These are phyloP conservation scores for Ceratothoa steindachneri DNA, from an alignment of 2,888 invertebrate genomes.

Conservation along the genomic window DNA sequence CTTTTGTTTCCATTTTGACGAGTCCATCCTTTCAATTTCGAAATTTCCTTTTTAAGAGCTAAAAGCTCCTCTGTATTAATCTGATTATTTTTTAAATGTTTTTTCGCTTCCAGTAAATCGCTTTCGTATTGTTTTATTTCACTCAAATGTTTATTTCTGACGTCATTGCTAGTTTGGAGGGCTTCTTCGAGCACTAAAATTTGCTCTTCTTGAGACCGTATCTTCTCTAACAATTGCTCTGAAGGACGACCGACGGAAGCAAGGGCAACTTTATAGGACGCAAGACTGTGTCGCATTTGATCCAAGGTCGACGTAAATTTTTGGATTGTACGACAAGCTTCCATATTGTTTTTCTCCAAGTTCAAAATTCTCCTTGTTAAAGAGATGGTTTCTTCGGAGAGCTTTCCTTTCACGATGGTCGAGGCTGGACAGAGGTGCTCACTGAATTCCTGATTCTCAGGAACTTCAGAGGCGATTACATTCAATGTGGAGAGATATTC, in stretches of 20 bases:
- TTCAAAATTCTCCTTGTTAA: constrained; percentile 33
- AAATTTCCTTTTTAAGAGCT: neutral
- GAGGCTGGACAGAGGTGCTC: constrained; percentile 21
- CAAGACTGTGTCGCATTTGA: constrained; percentile 23
- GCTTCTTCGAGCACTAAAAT: constrained; percentile 31
- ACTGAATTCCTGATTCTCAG: neutral
- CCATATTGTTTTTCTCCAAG: constrained; percentile 33
- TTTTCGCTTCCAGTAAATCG: neutral
- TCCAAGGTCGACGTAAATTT: constrained; percentile 35
- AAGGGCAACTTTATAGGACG: constrained; percentile 35
- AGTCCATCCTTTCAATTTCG: neutral
- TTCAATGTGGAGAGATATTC: constrained; percentile 34
- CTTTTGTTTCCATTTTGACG: neutral
- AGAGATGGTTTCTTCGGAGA: constrained; percentile 28
- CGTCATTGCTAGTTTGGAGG: constrained; percentile 9
- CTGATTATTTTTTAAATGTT: neutral
- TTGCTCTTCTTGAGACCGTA: constrained; percentile 41
- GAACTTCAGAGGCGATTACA: constrained; percentile 18
- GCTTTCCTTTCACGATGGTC: constrained; percentile 22
- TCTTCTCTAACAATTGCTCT: constrained; percentile 24
- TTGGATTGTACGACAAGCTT: constrained; percentile 33
- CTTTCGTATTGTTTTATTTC: neutral
- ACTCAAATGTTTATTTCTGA: neutral
- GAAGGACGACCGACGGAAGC: constrained; percentile 31
- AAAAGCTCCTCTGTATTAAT: neutral